Evolutionary conservation across 2,888 invertebrate genomes (phyloP), one percentile per base, ranked within the genome.

Genomic region (Ceriagrion tenellum): DNA sequence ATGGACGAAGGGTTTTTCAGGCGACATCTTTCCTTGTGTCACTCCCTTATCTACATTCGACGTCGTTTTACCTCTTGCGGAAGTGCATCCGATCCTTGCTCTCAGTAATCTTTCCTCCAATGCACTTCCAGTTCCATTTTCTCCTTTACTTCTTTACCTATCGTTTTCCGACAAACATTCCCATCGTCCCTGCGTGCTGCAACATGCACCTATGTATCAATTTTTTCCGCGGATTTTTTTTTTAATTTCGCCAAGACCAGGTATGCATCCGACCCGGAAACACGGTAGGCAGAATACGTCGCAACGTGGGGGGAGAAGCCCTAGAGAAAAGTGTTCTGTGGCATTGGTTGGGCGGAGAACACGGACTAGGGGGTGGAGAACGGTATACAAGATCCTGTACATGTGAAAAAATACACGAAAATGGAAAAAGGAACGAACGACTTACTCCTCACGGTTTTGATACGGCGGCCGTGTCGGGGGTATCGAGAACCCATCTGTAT

Each of bases 401-500:
- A 16, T 6, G 8, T n/a, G 18, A 13, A 81, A 35, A 26, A 3
- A 26, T 3, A 81, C 30, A 81, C 26, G 69, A n/a, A 59, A 26
- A 20, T 20, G 10, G 12, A 12, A 26, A 23, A 69, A 23, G n/a
- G 10, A 23, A 69, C 59, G 69, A 69, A 69, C 1, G 26, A 69
- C 59, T 4, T 26, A 4, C 35, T 35, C 81, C 13, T 0, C 13
- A 35, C 30, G 10, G 81, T 81, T 35, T 81, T 81, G 69, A 81
- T 35, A 16, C 35, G 81, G 81, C 81, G 81, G 35, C 81, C 81
- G 30, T 12, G 81, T 20, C 59, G 59, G 16, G 13, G 35, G 35
- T 26, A 81, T 81, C 16, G 81, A 35, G 81, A 81, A 81, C 81
- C 81, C 81, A 81, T 81, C 81, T 81, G 35, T 81, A 81, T 16